Evolutionary conservation across 2,888 invertebrate species (phyloP), one percentile per base, ranked within the genome.

Genomic region (Pelosia muscerda): DNA sequence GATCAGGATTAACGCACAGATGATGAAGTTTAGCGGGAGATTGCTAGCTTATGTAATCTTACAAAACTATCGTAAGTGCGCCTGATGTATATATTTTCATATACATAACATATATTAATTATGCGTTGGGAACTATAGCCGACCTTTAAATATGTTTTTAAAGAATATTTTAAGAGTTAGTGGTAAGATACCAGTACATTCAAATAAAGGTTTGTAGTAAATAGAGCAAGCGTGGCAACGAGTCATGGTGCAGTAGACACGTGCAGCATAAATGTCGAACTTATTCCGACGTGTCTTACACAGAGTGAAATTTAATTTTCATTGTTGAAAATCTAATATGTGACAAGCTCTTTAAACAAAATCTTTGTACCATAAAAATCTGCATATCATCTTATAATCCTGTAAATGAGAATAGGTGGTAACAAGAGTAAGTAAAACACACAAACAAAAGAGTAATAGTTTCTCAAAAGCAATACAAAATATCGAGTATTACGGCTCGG

Each of bases 221-320:
- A 42, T 5, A 31, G 34, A 0, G 11, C 55, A 5, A 55, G 25
- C 3, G 26, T 42, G 13, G 34, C 64, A 81, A 82, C 68, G 68
- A 67, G 23, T 65, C 79, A 53, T 62, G 28, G 63, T 53, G 69
- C 74, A 73, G 73, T 76, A 74, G 70, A 77, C 86, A 86, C 88
- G 87, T 87, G 83, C 87, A 78, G 71, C 68, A 75, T 81, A 78
- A 82, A 81, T 81, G 80, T 76, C 80, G 81, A 86, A 85, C 83
- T 85, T 82, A 80, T 83, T 84, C 81, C 84, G 84, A 86, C 87
- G 85, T 87, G 86, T 86, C 86, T 88, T 84, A 84, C 84, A 84
- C 81, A 78, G 78, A 85, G 85, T 82, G 76, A 83, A 81, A 85
- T 86, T 84, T 86, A 85, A 82, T 86, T 83, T 81, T 76, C 82